Percentiles rank a stretch among this genome's conserved stretches.
Conservation (phyloP, 35 echinoderm and acorn worm genomes). For the Lytechinus pictus region DNA sequence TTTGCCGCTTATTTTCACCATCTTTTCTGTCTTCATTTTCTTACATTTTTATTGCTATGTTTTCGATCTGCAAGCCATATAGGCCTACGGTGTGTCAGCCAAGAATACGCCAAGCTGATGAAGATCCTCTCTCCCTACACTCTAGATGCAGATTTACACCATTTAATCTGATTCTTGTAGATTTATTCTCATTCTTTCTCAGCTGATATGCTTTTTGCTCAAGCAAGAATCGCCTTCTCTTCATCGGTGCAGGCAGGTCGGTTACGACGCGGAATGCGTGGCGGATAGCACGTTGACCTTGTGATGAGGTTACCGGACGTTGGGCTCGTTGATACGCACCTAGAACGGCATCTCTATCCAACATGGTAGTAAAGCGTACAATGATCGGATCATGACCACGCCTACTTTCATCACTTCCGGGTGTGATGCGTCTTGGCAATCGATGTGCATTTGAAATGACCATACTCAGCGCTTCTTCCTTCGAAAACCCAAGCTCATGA, state of each 20-base stretch:
- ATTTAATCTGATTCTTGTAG: neutral
- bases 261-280: neutral
- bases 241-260: neutral
- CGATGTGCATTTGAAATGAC: neutral
- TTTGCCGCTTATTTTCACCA: no score
- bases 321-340: neutral
- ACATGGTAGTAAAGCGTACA: neutral
- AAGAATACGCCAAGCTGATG: no score
- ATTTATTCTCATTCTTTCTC: conserved; percentile 15
- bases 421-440: neutral
- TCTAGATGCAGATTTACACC: conserved; percentile 25
- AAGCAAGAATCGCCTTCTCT: neutral
- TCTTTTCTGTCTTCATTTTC: no score
- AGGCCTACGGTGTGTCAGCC: no score
- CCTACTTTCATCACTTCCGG: neutral
- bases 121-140: neutral
- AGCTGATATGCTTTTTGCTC: neutral
- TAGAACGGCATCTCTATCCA: neutral
- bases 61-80: no score
- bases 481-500: neutral
- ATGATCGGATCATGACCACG: neutral
- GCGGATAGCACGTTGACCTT: neutral
- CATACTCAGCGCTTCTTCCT: neutral
- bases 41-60: no score
- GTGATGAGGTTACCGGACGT: neutral